These are phyloP conservation scores for Danio tinwini DNA, from an alignment of 2,797 vertebrate species.

Conservation along the genomic window DNA sequence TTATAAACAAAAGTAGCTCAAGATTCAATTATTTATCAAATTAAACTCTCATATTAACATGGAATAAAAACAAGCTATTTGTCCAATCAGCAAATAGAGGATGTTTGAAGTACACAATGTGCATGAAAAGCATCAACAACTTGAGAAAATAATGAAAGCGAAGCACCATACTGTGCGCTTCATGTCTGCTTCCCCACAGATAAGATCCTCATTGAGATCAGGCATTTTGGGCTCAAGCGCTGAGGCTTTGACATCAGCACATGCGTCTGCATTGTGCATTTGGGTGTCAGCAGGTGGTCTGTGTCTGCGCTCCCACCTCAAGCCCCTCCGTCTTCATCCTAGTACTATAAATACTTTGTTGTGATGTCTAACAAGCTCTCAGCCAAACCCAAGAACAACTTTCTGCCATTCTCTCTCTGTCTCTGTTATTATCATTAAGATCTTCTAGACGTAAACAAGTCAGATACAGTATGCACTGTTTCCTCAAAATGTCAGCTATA, in stretches of 20 bases:
- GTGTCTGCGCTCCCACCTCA: conserved; percentile 10
- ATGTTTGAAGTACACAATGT: conserved; percentile 47
- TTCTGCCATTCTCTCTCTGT: conserved; percentile 37
- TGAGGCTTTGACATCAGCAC: conserved; percentile 33
- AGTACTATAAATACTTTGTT: conserved; percentile 46
- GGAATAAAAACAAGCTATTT: conserved; percentile 29
- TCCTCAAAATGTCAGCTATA: too few relatives aligned
- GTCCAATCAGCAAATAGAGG: conserved; percentile 43
- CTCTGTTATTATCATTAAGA: conserved; percentile 3
- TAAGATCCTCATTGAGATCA: conserved; percentile 47
- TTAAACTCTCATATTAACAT: conserved; percentile 15
- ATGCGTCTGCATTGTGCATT: conserved; percentile 27
- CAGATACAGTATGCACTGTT: too few relatives aligned
- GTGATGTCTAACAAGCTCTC: conserved; percentile 10
- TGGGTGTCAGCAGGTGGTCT: conserved; percentile 20
- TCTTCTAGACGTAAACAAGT: neutral
- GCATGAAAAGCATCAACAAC: conserved; percentile 51
- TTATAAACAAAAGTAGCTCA: neutral
- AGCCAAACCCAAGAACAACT: conserved; percentile 27
- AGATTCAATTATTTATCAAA: neutral
- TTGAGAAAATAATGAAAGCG: conserved; percentile 54
- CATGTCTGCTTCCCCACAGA: conserved; percentile 58
- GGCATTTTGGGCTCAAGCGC: neutral
- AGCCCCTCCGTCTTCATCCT: neutral
- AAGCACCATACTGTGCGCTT: conserved; percentile 53